Evolutionary conservation across 2,113 vertebrate species (phyloP).

Genomic region (Chaetodon trifascialis): DNA sequence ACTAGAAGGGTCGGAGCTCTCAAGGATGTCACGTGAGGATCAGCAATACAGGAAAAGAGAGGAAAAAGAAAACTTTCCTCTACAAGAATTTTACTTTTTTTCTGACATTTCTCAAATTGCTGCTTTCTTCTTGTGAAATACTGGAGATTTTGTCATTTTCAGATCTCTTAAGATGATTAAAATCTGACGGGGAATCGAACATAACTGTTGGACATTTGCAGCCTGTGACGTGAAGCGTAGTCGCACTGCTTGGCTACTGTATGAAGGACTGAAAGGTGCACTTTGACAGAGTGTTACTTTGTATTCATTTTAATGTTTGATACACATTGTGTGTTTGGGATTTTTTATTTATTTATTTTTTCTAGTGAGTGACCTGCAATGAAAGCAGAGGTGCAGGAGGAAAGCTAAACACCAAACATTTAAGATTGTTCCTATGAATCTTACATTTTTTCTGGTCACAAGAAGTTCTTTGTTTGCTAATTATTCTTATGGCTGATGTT

Average conservation of each 20-base stretch:
- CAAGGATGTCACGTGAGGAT: neutral
- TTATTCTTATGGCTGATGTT: constrained; percentile 66
- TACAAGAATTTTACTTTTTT: too few species aligned
- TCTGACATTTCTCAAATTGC: neutral
- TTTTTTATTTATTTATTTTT: neutral
- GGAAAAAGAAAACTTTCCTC: too few species aligned
- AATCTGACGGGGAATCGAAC: neutral
- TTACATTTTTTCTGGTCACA: neutral
- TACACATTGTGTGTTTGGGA: neutral
- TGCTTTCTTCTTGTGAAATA: neutral
- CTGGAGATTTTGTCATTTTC: neutral
- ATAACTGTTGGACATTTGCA: constrained; percentile 9
- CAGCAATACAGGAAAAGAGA: too few species aligned
- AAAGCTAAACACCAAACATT: neutral
- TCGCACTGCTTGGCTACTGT: neutral
- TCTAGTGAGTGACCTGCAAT: neutral
- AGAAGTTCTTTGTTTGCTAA: constrained; percentile 52
- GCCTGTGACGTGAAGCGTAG: neutral
- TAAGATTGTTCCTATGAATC: too few species aligned
- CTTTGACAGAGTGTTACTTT: neutral
- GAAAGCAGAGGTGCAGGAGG: neutral
- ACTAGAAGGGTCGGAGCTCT: too few species aligned
- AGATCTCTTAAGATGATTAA: constrained; percentile 10
- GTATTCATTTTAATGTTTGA: neutral
- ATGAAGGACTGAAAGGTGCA: neutral